phyloP scores from a whole-genome alignment of 2,113 vertebrate species.

The Redunca redunca region DNA sequence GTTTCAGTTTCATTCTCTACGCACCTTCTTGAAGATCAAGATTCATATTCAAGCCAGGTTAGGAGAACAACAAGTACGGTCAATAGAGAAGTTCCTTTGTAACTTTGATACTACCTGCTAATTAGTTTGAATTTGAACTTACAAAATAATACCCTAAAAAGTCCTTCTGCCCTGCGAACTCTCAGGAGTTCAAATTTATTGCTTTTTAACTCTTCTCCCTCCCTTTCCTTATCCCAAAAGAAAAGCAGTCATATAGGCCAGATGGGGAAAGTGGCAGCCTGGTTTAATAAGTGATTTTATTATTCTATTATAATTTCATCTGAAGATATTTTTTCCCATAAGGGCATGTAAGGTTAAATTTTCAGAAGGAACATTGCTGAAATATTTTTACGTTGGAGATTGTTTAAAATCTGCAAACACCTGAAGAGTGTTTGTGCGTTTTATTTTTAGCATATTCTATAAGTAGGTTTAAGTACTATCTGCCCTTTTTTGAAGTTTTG shows the following conservation, averaged over 20 bases:
- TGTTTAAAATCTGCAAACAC: constrained; percentile 17
- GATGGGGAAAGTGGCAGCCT: neutral
- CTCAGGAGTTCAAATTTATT: neutral
- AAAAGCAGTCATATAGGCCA: neutral
- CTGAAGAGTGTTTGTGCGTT: constrained; percentile 27
- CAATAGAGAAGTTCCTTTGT: neutral
- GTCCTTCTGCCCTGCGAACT: neutral
- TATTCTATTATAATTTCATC: neutral
- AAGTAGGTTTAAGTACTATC: constrained; percentile 22
- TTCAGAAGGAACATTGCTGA: constrained; percentile 17
- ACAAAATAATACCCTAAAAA: neutral
- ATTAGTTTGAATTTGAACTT: neutral
- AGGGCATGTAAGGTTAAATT: neutral
- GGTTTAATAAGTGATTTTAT: neutral
- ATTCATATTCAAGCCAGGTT: neutral
- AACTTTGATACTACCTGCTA: neutral
- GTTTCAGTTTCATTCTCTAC: neutral
- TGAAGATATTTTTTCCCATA: neutral
- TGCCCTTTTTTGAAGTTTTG: constrained; percentile 37
- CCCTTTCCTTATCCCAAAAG: neutral
- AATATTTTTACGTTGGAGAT: neutral
- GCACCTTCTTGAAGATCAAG: neutral
- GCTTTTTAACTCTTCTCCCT: neutral
- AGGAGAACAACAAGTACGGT: neutral
- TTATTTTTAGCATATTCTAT: constrained; percentile 28